phyloP scores from a whole-genome alignment of 2,888 invertebrate genomes.

The Cosmopolites sordidus region DNA sequence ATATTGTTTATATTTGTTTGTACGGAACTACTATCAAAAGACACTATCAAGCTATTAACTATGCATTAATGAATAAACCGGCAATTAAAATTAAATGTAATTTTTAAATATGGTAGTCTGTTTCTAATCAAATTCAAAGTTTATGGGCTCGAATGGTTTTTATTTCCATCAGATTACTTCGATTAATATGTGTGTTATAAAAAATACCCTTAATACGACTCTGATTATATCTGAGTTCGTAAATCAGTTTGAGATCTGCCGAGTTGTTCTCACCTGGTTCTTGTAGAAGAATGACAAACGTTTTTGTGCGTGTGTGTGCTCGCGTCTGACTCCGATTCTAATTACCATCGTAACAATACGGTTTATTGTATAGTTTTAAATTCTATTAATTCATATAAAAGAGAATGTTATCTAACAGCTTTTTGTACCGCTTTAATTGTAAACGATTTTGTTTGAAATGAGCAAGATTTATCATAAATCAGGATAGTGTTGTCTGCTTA shows the following conservation, averaged over 20 bases:
- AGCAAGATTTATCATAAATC: too few relatives aligned
- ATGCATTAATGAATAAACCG: too few relatives aligned
- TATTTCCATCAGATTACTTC: neutral
- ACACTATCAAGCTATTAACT: too few relatives aligned
- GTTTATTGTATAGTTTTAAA: conserved; percentile 21
- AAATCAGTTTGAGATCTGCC: conserved; percentile 23
- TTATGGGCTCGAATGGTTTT: neutral
- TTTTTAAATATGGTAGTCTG: too few relatives aligned
- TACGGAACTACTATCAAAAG: too few relatives aligned
- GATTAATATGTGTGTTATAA: too few relatives aligned
- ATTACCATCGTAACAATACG: conserved; percentile 24
- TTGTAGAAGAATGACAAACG: conserved; percentile 26
- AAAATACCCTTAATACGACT: neutral
- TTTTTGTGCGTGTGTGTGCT: conserved; percentile 17
- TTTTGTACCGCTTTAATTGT: too few relatives aligned
- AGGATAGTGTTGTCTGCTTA: too few relatives aligned
- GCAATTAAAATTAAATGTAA: too few relatives aligned
- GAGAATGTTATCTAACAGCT: neutral
- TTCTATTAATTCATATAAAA: conserved; percentile 19
- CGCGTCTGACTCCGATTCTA: conserved; percentile 19
- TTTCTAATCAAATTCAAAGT: too few relatives aligned
- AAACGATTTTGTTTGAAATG: too few relatives aligned
- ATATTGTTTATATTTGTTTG: too few relatives aligned
- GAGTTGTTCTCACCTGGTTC: conserved; percentile 37
- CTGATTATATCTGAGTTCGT: neutral